Percentiles rank a stretch among this genome's conserved stretches.
Evolutionary conservation across 2,797 vertebrate genomes (phyloP).

Genomic region (Picus viridis): DNA sequence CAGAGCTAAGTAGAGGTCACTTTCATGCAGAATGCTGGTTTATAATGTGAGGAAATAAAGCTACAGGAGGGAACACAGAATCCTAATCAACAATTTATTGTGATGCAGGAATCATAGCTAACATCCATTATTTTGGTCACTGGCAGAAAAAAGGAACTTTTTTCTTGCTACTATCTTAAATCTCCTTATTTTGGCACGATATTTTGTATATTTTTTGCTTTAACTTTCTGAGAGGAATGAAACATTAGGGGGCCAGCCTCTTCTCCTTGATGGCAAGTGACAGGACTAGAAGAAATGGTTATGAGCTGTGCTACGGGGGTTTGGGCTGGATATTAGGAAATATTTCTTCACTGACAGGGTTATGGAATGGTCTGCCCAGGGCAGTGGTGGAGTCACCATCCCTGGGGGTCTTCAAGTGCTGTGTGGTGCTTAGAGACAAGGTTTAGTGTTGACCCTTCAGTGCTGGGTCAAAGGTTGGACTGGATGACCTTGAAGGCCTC

Average conservation of each 20-base stretch:
- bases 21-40: background rate
- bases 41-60: background rate
- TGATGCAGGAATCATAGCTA: background rate
- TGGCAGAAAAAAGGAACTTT: background rate
- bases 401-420: no score
- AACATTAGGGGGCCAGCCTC: background rate
- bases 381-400: no score
- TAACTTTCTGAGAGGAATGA: background rate
- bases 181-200: background rate
- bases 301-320: no score
- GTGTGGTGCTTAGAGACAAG: no score
- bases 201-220: background rate
- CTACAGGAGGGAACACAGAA: background rate
- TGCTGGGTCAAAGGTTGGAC: no score
- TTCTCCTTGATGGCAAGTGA: no score
- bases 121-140: background rate
- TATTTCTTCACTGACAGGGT: no score
- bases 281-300: no score
- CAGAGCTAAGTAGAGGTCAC: background rate
- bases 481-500: no score
- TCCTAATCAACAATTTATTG: background rate
- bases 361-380: no score
- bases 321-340: no score
- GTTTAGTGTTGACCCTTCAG: no score
- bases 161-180: background rate